These are phyloP conservation scores for Drosophila pseudoananassae DNA, from an alignment of 1,140 invertebrate species.

Conservation along the genomic window DNA sequence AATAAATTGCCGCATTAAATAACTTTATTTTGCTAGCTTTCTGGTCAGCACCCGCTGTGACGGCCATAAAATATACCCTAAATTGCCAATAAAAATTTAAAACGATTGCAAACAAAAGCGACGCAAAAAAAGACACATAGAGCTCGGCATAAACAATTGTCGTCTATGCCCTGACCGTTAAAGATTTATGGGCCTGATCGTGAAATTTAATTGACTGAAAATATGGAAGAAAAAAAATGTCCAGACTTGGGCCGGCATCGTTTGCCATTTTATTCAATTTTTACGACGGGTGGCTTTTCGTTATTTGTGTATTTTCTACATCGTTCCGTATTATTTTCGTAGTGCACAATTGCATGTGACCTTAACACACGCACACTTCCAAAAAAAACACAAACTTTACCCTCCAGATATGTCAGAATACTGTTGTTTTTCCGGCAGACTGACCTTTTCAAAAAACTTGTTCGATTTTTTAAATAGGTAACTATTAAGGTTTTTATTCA, in stretches of 20 bases:
- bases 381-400: constrained; percentile 18
- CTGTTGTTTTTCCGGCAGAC: constrained; percentile 42
- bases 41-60: constrained; percentile 59
- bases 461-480: neutral
- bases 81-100: constrained; percentile 82
- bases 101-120: constrained; percentile 62
- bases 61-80: constrained; percentile 74
- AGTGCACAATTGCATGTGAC: constrained; percentile 24
- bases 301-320: constrained; percentile 35
- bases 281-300: neutral
- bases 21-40: constrained; percentile 68
- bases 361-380: constrained; percentile 14
- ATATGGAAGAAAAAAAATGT: constrained; percentile 46
- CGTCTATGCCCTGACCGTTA: constrained; percentile 52
- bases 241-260: neutral
- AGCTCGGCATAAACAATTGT: constrained; percentile 66
- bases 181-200: constrained; percentile 80
- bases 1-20: constrained; percentile 79
- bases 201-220: constrained; percentile 84
- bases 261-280: constrained; percentile 39
- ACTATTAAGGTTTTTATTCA: constrained; percentile 3
- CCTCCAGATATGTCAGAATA: constrained; percentile 7
- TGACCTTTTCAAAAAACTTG: constrained; percentile 29
- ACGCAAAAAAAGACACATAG: constrained; percentile 17
- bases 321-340: constrained; percentile 27